Percentiles rank a stretch among this genome's conserved stretches.
Conservation (phyloP, 35 echinoderm and acorn worm species). For the Anneissia japonica region DNA sequence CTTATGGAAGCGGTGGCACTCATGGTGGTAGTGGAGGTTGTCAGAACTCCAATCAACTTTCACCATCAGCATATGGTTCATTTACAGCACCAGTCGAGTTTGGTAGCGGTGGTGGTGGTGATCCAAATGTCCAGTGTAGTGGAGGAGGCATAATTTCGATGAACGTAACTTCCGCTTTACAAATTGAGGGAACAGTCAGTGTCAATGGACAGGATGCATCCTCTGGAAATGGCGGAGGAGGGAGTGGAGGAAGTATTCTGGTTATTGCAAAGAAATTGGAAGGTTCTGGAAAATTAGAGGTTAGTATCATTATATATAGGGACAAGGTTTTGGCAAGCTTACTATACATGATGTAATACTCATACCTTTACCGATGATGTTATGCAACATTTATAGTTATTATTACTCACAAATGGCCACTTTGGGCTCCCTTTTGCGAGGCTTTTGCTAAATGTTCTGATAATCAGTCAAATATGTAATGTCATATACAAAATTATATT, state of each 20-base stretch:
- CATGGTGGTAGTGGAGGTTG: conserved; percentile 77
- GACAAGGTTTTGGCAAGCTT: too few relatives aligned
- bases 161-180: conserved; percentile 30
- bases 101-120: conserved; percentile 50
- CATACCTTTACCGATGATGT: too few relatives aligned
- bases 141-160: conserved; percentile 63
- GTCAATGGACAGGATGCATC: conserved; percentile 34
- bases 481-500: too few relatives aligned
- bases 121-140: not conserved
- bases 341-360: too few relatives aligned
- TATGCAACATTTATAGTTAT: not conserved
- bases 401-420: too few relatives aligned
- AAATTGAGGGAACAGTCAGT: conserved; percentile 51
- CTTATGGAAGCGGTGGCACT: conserved; percentile 53
- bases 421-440: too few relatives aligned
- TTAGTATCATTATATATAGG: too few relatives aligned
- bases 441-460: too few relatives aligned
- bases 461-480: too few relatives aligned
- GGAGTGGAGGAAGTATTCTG: conserved; percentile 69
- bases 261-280: conserved; percentile 32
- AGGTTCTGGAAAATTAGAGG: conserved; percentile 52
- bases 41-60: not conserved
- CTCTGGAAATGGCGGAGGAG: conserved; percentile 23
- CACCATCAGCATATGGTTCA: conserved; percentile 68
- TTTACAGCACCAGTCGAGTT: conserved; percentile 56